Evolutionary conservation across 2,113 vertebrate genomes (phyloP).

Genomic region (Tapirus terrestris): DNA sequence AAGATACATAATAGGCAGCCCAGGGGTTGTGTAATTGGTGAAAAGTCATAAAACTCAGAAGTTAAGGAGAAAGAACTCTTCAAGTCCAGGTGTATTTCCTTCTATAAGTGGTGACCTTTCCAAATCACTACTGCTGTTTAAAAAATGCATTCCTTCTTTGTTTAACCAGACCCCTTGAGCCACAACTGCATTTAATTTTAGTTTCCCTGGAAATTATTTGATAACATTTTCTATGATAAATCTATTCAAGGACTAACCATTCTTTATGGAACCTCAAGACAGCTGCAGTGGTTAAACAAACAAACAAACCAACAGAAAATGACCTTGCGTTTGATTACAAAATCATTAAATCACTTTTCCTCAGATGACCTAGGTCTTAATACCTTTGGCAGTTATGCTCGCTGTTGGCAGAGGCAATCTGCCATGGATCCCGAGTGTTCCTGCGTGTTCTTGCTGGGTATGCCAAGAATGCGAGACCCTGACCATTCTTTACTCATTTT

Average conservation of each 20-base stretch:
- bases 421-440: neutral
- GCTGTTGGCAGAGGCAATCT: neutral
- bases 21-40: neutral
- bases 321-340: neutral
- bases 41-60: neutral
- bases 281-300: neutral
- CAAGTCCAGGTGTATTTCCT: neutral
- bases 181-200: neutral
- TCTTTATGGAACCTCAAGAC: neutral
- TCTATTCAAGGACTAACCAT: neutral
- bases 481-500: neutral
- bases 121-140: neutral
- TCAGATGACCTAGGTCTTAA: neutral
- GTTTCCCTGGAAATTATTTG: neutral
- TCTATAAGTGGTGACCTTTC: neutral
- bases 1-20: neutral
- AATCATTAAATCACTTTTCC: neutral
- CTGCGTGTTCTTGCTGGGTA: neutral
- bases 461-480: neutral
- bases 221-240: neutral
- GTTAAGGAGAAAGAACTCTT: neutral
- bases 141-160: neutral
- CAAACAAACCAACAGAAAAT: neutral
- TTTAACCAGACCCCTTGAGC: neutral
- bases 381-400: neutral